Base-by-base conservation (phyloP, 37 sponge, comb jelly and placozoan genomes). In the Haliclona indistincta region DNA sequence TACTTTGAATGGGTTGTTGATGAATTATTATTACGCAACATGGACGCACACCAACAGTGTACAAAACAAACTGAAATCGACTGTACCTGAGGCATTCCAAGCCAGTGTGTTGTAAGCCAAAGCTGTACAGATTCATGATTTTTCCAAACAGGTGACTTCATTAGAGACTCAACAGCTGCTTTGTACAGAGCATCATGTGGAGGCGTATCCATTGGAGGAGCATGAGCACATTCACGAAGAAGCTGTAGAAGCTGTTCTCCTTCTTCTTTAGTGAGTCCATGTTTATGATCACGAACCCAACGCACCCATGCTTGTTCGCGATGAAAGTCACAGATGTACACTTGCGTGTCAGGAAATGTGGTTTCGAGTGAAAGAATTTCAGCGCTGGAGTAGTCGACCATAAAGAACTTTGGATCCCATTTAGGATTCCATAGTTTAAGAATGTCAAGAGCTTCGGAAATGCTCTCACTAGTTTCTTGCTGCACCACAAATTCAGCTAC, bases 321-420 rank as follows among this genome's bases (percentile, higher is more conserved):
- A 67, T 81, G 82, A 43, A 72, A 81, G 40, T 81, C 82, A 64
- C 82, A 81, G 33, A 81, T 66, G 42, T 63, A 81, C 32, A 44
- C 41, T 23, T 32, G 39, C 1, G 73, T 55, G 2, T 10, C n/a
- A 28, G 73, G 74, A 63, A 73, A 73, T 10, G 44, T 28, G 3
- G 67, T 28, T 26, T 29, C 38, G 36, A 81, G 47, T 23, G 82
- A 64, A 8, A 6, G 32, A 10, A 52, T 25, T 34, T 80, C 81
- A 43, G 71, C 81, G 22, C 70, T 71, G 29, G 81, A 80, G 64
- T 80, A 69, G 36, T 80, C 81, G 11, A 38, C 60, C 63, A 80
- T 61, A 37, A 69, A 68, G 40, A 56, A 80, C 1, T 25, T 19
- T 15, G 82, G 82, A 35, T 64, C 43, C 73, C 82, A 81, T 25